phyloP scores from a whole-genome alignment of 64 coral and sea anemone species.

The Actinia equina region DNA sequence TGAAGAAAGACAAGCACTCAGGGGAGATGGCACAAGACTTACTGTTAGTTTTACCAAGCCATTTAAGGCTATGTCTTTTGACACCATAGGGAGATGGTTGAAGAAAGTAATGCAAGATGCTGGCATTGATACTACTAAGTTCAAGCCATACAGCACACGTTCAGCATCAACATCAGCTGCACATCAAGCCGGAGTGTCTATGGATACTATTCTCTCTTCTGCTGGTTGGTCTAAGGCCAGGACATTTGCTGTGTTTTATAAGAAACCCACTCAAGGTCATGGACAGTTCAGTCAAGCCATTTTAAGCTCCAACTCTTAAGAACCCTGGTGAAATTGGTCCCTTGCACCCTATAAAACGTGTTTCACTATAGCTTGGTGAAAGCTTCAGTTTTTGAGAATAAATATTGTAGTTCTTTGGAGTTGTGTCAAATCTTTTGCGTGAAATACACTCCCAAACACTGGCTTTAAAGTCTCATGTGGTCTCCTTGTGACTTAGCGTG shows the following conservation, averaged over 20 bases:
- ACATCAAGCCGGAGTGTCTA: background rate
- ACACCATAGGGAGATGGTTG: conserved; percentile 30
- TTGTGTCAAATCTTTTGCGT: background rate
- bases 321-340: background rate
- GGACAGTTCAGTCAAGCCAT: conserved; percentile 9
- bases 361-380: background rate
- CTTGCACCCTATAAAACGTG: background rate
- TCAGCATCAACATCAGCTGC: conserved; percentile 29
- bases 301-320: background rate
- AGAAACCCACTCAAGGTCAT: background rate
- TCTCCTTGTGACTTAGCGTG: conserved; percentile 6
- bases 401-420: background rate
- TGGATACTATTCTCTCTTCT: conserved; percentile 2
- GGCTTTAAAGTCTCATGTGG: conserved; percentile 10
- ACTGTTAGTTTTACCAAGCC: conserved; percentile 11
- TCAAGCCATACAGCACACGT: conserved; percentile 40
- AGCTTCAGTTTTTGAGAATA: background rate
- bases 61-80: conserved; percentile 9
- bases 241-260: conserved; percentile 1
- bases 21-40: background rate
- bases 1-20: conserved; percentile 2
- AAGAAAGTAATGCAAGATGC: conserved; percentile 30
- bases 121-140: conserved; percentile 9
- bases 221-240: conserved; percentile 12
- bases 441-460: conserved; percentile 10